Conservation (phyloP, 1,140 invertebrate species). For the Drosophila sechellia region DNA sequence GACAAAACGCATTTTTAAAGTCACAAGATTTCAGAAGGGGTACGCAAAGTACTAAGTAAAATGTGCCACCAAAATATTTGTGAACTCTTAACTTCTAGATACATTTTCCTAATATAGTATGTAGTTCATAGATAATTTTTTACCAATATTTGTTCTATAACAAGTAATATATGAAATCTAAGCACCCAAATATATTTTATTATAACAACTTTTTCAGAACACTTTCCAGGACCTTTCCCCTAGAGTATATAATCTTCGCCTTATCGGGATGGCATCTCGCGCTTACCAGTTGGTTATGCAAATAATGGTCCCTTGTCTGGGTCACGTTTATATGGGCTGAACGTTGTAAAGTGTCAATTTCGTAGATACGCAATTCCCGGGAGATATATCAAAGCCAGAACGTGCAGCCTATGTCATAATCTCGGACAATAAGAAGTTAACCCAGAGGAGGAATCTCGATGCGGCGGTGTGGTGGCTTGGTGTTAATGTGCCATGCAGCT, state of each 20-base stretch:
- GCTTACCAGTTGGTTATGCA: slow-evolving; percentile 60
- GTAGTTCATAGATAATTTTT: no score
- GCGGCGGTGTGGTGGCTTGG: slow-evolving; percentile 26
- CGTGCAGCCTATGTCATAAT: slow-evolving; percentile 82
- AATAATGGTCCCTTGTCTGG: slow-evolving; percentile 67
- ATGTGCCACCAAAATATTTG: background rate
- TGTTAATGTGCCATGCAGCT: slow-evolving; percentile 67
- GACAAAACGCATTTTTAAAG: slow-evolving; percentile 71
- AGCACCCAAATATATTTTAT: no score
- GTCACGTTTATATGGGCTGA: slow-evolving; percentile 77
- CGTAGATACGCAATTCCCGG: slow-evolving; percentile 55
- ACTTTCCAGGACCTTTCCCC: background rate
- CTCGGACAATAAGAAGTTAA: slow-evolving; percentile 20
- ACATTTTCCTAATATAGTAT: no score
- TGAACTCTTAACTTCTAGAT: no score
- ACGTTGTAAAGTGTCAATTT: slow-evolving; percentile 81
- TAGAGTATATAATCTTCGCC: slow-evolving; percentile 51
- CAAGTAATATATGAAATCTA: no score
- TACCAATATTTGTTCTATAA: no score
- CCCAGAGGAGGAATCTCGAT: slow-evolving; percentile 9
- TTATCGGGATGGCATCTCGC: slow-evolving; percentile 21
- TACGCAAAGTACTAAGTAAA: slow-evolving; percentile 1
- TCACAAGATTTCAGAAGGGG: slow-evolving; percentile 22
- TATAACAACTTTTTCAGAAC: background rate
- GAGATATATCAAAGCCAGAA: slow-evolving; percentile 64